Percentiles rank a stretch among this genome's conserved stretches.
Conservation (phyloP, 2,888 invertebrate genomes). For the Coronaproctus castanopsis region DNA sequence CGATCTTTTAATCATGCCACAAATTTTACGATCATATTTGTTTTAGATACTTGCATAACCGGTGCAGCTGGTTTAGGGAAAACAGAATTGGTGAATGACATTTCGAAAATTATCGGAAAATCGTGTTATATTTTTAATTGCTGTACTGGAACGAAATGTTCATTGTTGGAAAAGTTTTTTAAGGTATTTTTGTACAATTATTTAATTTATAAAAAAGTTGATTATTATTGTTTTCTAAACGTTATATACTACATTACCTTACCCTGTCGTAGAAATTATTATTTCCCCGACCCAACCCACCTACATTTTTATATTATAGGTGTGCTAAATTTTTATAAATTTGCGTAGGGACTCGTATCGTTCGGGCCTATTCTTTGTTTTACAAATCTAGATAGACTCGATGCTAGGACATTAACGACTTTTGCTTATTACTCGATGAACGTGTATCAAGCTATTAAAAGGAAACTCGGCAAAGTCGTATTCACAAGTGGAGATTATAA, state of each 20-base stretch:
- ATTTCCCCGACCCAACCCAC: no score
- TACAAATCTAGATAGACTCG: conserved; percentile 66
- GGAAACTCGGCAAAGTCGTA: conserved; percentile 48
- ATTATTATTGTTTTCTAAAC: no score
- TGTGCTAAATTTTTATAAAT: no score
- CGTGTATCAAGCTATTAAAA: conserved; percentile 37
- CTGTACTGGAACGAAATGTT: conserved; percentile 80
- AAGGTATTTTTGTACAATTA: conserved; percentile 36
- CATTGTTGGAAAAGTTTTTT: conserved; percentile 87
- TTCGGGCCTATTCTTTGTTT: conserved; percentile 75
- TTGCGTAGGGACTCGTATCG: conserved; percentile 56
- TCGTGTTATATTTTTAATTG: conserved; percentile 95
- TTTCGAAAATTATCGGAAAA: conserved; percentile 87
- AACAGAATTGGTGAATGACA: conserved; percentile 81
- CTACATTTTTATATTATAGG: no score
- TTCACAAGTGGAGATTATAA: conserved; percentile 73
- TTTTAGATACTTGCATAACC: conserved; percentile 56
- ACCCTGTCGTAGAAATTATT: no score
- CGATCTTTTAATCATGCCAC: no score
- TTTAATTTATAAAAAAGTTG: no score
- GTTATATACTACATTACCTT: no score
- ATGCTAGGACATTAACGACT: conserved; percentile 61
- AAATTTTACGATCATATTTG: no score
- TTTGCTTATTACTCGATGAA: conserved; percentile 64
- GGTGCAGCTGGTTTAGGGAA: conserved; percentile 79